Evolutionary conservation across 2,888 invertebrate genomes (phyloP), one percentile per base, ranked within the genome.

Genomic region (Automeris io): DNA sequence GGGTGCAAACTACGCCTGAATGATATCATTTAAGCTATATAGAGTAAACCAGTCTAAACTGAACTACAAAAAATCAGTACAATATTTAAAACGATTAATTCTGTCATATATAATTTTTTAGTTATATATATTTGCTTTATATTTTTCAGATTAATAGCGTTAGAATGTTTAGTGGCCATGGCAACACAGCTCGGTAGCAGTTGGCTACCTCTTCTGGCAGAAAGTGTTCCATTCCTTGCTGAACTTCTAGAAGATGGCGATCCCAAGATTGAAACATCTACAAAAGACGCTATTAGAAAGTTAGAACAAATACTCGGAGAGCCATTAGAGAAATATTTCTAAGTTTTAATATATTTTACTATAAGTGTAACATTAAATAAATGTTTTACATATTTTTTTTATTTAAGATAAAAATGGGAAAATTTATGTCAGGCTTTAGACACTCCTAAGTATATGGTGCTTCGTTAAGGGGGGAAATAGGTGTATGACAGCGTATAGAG

Each of bases 181-280:
- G 95, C 95, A 2, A 90, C 90, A 33, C 95, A 94, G 65, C 83
- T 98, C 1, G 96, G 95, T 2, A 95, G 95, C 68, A 95, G 95
- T 62, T 98, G 96, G 80, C 88, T 96, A 54, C 92, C 95, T 0
- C 87, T 98, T 1, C 74, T 98, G 35, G 96, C 98, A 0, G 98
- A 98, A 68, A 96, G 96, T 3, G 93, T 98, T 44, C 97, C 97
- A 0, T 97, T 97, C 88, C 85, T 98, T 22, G 95, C 97, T 0
- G 98, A 98, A 68, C 85, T 98, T 9, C 88, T 98, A 53, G 98
- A 98, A 87, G 97, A 96, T 62, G 95, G 95, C 48, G 93, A 94
- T 47, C 91, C 93, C 47, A 89, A 87, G 21, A 96, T 97, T 22
- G 97, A 97, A 67, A 88, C 90, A 26, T 90, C 90, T 29, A 94